Evolutionary conservation across 1,140 invertebrate species (phyloP).

Genomic region (Panonychus citri): DNA sequence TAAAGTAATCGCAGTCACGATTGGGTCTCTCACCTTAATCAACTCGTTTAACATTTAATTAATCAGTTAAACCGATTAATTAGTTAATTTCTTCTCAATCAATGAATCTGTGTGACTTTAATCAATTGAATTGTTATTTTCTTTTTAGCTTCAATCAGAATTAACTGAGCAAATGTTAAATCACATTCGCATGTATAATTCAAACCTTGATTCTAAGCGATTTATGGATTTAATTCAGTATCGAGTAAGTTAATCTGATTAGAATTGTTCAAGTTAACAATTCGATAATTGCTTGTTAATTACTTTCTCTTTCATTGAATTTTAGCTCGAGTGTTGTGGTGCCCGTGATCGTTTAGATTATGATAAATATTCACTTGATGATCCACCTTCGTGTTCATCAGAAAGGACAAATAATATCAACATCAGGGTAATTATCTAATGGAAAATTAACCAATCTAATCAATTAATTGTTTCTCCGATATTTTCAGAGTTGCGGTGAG

Average conservation of each 20-base stretch:
- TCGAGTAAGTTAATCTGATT: conserved; percentile 11
- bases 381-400: conserved; percentile 15
- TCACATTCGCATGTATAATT: conserved; percentile 12
- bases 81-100: too few species aligned
- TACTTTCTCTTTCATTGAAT: background rate
- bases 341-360: conserved; percentile 16
- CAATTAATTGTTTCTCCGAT: conserved; percentile 1
- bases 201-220: conserved; percentile 7
- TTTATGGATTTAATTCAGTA: conserved; percentile 17
- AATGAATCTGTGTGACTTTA: background rate
- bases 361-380: conserved; percentile 6
- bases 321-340: conserved; percentile 18
- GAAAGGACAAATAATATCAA: conserved; percentile 17
- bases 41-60: too few species aligned
- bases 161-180: conserved; percentile 13
- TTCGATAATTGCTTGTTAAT: background rate
- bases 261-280: too few species aligned
- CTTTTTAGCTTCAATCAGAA: conserved; percentile 13
- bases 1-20: too few species aligned
- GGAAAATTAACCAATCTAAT: too few species aligned
- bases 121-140: background rate
- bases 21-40: too few species aligned
- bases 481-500: conserved; percentile 17
- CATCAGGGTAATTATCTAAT: conserved; percentile 12
- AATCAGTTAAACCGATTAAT: too few species aligned